These are phyloP conservation scores for Drosophila bocki DNA, from an alignment of 1,140 invertebrate genomes.

Conservation along the genomic window DNA sequence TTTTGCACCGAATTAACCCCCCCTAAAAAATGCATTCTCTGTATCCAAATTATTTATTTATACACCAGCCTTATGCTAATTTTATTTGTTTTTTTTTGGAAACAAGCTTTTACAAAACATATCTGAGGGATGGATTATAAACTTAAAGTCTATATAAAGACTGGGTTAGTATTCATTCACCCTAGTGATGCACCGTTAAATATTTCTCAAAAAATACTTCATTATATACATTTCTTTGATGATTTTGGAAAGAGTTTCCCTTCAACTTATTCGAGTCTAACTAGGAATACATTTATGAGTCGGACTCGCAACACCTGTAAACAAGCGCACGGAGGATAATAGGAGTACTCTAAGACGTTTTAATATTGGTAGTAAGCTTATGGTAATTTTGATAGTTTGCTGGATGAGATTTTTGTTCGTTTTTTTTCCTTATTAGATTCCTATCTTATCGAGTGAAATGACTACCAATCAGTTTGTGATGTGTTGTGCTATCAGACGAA, in stretches of 20 bases:
- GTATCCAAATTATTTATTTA: constrained; percentile 4
- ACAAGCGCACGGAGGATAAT: neutral
- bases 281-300: neutral
- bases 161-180: constrained; percentile 9
- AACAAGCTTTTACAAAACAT: constrained; percentile 20
- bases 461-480: neutral
- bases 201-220: constrained; percentile 14
- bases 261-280: constrained; percentile 4
- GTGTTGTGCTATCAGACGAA: constrained; percentile 9
- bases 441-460: neutral
- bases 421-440: neutral
- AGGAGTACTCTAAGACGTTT: neutral
- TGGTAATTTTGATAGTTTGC: constrained; percentile 5
- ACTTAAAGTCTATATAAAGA: constrained; percentile 10
- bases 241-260: neutral
- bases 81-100: neutral
- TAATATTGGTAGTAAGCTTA: neutral
- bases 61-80: neutral
- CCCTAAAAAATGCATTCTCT: neutral
- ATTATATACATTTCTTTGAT: constrained; percentile 10
- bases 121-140: neutral
- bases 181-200: neutral
- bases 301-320: neutral
- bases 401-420: neutral
- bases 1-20: too few relatives aligned